Conservation (phyloP, 2,888 invertebrate species). For the Caradrina kadenii region DNA sequence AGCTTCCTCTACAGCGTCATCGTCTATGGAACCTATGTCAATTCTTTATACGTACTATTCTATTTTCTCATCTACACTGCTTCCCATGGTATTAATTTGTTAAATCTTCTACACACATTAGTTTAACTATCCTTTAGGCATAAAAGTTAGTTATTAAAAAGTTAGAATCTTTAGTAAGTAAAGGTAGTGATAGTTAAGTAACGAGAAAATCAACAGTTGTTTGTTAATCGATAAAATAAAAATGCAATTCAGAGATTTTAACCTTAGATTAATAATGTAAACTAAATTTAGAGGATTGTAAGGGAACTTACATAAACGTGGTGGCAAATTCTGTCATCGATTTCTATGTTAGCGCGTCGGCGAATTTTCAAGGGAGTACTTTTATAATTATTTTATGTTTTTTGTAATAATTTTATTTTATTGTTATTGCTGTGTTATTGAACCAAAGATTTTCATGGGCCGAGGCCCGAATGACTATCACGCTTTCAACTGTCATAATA, state of each 20-base stretch:
- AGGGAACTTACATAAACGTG: conserved; percentile 58
- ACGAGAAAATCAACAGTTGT: conserved; percentile 86
- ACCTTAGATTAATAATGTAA: conserved; percentile 84
- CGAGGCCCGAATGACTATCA: conserved; percentile 47
- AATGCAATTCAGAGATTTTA: conserved; percentile 89
- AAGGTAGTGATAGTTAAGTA: conserved; percentile 84
- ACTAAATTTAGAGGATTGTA: conserved; percentile 70
- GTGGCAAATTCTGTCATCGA: conserved; percentile 76
- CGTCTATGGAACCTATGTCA: conserved; percentile 72
- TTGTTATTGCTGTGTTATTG: conserved; percentile 65
- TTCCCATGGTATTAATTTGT: conserved; percentile 53
- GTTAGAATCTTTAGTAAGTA: conserved; percentile 80
- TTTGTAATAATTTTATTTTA: conserved; percentile 59
- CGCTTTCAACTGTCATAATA: conserved; percentile 62
- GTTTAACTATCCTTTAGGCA: conserved; percentile 79
- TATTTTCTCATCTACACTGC: conserved; percentile 59
- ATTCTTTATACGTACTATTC: conserved; percentile 76
- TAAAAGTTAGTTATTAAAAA: conserved; percentile 77
- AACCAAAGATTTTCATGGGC: conserved; percentile 70
- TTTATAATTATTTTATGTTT: conserved; percentile 51
- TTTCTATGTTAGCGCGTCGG: conserved; percentile 49
- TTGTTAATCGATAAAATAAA: conserved; percentile 89
- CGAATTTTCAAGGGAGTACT: conserved; percentile 64
- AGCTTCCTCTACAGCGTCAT: conserved; percentile 60
- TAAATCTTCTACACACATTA: conserved; percentile 68